Evolutionary conservation across 2,888 invertebrate species (phyloP), one percentile per base, ranked within the genome.

Genomic region (Philereme vetulata): DNA sequence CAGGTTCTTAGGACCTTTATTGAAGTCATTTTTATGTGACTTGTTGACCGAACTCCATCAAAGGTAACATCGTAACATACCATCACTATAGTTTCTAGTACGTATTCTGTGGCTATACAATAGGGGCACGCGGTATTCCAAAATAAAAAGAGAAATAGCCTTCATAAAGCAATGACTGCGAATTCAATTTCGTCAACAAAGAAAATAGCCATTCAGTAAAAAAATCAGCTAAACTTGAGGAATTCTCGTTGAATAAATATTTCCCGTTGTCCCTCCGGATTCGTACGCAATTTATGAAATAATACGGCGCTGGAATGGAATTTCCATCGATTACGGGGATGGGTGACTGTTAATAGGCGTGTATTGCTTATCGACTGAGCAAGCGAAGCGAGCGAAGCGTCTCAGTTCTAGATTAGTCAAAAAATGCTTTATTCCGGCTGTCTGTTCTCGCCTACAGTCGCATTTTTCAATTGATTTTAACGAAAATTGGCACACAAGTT

Each of bases 121-220:
- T 66, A 68, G 42, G 52, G 62, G 64, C 62, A 60, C 64, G 65
- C 66, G 60, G 60, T 60, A 45, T 62, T 59, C 64, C 64, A 72
- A 77, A 83, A 80, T 78, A 80, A 78, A 77, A 74, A 66, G 69
- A 73, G 69, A 71, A 76, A 81, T 80, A 77, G 76, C 79, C 78
- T 78, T 71, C 77, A 82, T 82, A 81, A 81, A 82, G 74, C 80
- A 79, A 81, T 85, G 80, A 85, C 85, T 84, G 79, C 73, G 76
- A 80, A 86, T 85, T 83, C 81, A 87, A 86, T 86, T 86, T 83
- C 71, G 77, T 79, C 82, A 85, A 84, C 82, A 85, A 85, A 87
- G 83, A 84, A 81, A 82, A 83, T 81, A 76, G 76, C 70, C 64
- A 56, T 53, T 59, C 55, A 61, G 68, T 65, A 67, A 74, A 74